Evolutionary conservation across 1,140 invertebrate species (phyloP).

Genomic region (Doryteuthis pealeii): DNA sequence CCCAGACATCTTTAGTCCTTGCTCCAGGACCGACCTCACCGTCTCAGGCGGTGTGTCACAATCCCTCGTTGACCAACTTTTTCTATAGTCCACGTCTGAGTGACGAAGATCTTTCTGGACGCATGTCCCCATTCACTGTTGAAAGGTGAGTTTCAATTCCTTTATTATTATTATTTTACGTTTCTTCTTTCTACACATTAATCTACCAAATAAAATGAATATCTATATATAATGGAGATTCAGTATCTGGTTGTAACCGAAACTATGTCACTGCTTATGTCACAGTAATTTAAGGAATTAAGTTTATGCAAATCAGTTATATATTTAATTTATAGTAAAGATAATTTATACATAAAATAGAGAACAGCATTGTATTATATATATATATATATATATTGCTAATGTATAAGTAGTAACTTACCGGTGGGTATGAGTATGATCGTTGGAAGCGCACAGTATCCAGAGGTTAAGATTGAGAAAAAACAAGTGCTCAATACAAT

Average conservation of each 20-base stretch:
- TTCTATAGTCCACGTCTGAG: slow-evolving; percentile 40
- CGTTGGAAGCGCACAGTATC: too few species aligned
- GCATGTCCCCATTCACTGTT: slow-evolving; percentile 47
- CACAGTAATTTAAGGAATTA: not conserved
- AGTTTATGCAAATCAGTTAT: not conserved
- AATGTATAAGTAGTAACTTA: too few species aligned
- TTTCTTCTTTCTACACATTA: not conserved
- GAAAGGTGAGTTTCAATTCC: slow-evolving; percentile 37
- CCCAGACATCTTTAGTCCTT: slow-evolving; percentile 20
- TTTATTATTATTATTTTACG: not conserved
- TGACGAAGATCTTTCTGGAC: slow-evolving; percentile 46
- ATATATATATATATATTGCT: too few species aligned
- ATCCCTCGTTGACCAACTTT: slow-evolving; percentile 9
- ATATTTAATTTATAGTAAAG: too few species aligned
- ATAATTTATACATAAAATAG: too few species aligned
- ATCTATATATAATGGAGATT: too few species aligned
- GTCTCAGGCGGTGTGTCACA: slow-evolving; percentile 12
- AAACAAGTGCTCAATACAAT: too few species aligned
- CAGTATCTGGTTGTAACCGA: too few species aligned
- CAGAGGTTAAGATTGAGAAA: too few species aligned
- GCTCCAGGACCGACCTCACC: slow-evolving; percentile 17
- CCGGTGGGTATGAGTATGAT: too few species aligned
- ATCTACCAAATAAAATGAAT: not conserved
- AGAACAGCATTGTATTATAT: too few species aligned
- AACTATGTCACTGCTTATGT: too few species aligned